Base-by-base conservation (phyloP, 1,140 invertebrate genomes). In the Procambarus clarkii region DNA sequence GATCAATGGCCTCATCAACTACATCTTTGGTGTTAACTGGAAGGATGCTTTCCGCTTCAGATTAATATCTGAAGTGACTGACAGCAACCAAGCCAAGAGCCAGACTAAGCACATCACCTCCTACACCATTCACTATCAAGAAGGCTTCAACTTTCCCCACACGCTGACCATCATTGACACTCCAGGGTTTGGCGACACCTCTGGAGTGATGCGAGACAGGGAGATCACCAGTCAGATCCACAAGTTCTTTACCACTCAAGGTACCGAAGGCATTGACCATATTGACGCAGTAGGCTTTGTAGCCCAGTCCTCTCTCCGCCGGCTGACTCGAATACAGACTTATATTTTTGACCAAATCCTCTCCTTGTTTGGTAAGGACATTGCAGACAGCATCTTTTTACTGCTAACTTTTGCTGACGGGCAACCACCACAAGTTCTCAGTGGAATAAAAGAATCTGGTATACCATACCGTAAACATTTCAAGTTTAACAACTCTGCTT, bases 161-260 rank as follows among this genome's bases (percentile, higher is more conserved):
- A 87, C 18, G 34, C 85, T 86, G 18, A 87, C 74, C 48, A 78
- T 78, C 76, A 58, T 78, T 34, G 85, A 78, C 54, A 87, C 85
- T 46, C 86, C 86, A 64, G 77, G 86, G 18, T 88, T 88, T 88
- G 86, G 86, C n/a, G 86, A 88, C 45, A 88, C 86, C 1, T 79
- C 76, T 64, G 86, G 86, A 7, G 64, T 88, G 24, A 48, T 64
- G 34, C 50, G 50, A 64, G 86, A 88, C 44, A 71, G 86, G 3
- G 77, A 88, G 54, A 88, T 88, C 48, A 88, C 64, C 50, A 44
- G 64, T 21, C 86, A 80, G 46, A 4, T 88, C 9, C 24, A 88
- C 21, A 64, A 3, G 45, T 24, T 64, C 64, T 88, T 64, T 50
- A 64, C n/a, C 60, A 88, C 13, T 58, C 46, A 44, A 76, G 46